phyloP scores from a whole-genome alignment of 2,797 vertebrate genomes.

The Sebastes ruberrimus region DNA sequence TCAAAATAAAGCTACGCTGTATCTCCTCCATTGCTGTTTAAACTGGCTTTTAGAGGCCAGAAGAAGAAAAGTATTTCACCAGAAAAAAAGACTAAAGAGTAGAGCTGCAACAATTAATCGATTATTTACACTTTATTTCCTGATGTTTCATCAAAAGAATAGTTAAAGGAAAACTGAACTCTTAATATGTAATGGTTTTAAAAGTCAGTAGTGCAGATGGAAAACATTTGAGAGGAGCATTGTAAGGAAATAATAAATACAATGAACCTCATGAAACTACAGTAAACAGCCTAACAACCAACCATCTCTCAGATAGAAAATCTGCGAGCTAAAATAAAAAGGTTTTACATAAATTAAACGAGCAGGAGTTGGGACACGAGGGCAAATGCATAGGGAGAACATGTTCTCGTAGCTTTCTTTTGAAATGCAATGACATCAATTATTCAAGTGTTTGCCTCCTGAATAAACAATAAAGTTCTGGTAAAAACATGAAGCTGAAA shows the following conservation, averaged over 20 bases:
- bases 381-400: conserved; percentile 34
- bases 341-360: not conserved
- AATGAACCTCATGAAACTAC: not conserved
- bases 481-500: conserved; percentile 1
- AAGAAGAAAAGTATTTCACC: not conserved
- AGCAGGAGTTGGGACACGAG: not conserved
- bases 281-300: not conserved
- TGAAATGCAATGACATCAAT: conserved; percentile 47
- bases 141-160: not conserved
- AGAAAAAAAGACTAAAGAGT: not conserved
- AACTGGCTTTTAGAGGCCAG: not conserved
- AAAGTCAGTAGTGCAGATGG: not conserved
- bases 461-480: conserved; percentile 2
- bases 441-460: conserved; percentile 23
- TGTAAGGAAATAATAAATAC: not conserved
- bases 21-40: not conserved
- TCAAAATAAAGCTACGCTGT: not conserved
- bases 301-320: not conserved
- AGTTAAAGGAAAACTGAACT: not conserved
- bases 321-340: conserved; percentile 12
- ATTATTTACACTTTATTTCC: not conserved
- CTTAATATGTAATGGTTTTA: too few species aligned
- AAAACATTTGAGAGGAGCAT: not conserved
- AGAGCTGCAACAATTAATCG: not conserved
- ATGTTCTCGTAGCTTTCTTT: conserved; percentile 4